phyloP scores from a whole-genome alignment of 1,140 invertebrate genomes.

The Meloidogyne hapla region DNA sequence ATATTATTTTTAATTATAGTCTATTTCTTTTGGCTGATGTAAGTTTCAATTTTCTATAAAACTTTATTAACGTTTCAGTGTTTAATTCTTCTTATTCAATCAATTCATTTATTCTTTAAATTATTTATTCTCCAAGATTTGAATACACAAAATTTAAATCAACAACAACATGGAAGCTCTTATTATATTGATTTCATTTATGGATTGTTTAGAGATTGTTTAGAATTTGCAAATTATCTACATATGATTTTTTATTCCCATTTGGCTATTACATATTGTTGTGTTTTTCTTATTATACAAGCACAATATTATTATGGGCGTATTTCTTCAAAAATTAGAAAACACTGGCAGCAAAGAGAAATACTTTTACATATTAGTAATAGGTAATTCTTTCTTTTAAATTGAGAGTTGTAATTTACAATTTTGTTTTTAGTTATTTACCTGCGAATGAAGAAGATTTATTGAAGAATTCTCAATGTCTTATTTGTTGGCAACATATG shows the following conservation, averaged over 20 bases:
- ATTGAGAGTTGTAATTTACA: constrained; percentile 13
- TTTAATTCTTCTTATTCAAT: constrained; percentile 38
- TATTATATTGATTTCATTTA: constrained; percentile 43
- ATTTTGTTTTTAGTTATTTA: constrained; percentile 45
- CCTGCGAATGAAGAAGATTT: constrained; percentile 49
- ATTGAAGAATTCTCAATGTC: constrained; percentile 43
- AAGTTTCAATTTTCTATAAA: constrained; percentile 11
- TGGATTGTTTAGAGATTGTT: constrained; percentile 44
- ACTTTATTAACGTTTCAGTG: constrained; percentile 28
- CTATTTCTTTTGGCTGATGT: constrained; percentile 43
- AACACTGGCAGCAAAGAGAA: constrained; percentile 51
- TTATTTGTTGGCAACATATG: constrained; percentile 46
- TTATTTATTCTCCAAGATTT: constrained; percentile 29
- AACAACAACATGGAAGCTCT: constrained; percentile 23
- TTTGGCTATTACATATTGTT: constrained; percentile 45
- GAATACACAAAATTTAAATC: constrained; percentile 38
- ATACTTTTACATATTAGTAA: constrained; percentile 49
- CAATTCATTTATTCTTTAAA: constrained; percentile 44
- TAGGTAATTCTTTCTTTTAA: constrained; percentile 26
- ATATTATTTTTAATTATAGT: constrained; percentile 40
- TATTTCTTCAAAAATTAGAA: constrained; percentile 46
- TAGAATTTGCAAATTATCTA: constrained; percentile 47
- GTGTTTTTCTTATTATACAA: constrained; percentile 44
- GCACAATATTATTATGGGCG: constrained; percentile 46
- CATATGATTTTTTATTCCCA: constrained; percentile 50